phyloP scores from a whole-genome alignment of 2,888 invertebrate species.

The Hipparchia semele region DNA sequence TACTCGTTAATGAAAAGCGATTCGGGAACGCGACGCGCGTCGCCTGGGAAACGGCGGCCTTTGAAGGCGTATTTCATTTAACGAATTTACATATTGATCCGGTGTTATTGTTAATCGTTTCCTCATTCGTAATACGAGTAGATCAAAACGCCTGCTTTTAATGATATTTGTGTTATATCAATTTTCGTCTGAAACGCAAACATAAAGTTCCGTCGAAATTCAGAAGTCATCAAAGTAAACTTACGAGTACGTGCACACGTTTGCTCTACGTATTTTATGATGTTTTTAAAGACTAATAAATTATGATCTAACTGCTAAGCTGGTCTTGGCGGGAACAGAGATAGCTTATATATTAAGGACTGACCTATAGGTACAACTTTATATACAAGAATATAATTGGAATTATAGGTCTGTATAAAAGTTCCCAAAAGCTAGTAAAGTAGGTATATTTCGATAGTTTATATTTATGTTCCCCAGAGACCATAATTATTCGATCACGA shows the following conservation, averaged over 20 bases:
- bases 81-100: constrained; percentile 23
- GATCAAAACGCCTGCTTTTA: constrained; percentile 7
- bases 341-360: too few species aligned
- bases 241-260: neutral
- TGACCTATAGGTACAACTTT: too few species aligned
- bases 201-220: neutral
- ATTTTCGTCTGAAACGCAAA: neutral
- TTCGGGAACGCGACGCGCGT: constrained; percentile 1
- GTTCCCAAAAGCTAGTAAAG: too few species aligned
- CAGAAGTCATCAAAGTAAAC: neutral
- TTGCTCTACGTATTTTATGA: too few species aligned
- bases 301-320: too few species aligned
- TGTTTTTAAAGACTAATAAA: too few species aligned
- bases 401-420: too few species aligned
- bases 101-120: constrained; percentile 15
- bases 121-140: constrained; percentile 7
- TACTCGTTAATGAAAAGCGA: constrained; percentile 13
- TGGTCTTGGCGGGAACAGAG: too few species aligned
- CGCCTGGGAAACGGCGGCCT: constrained; percentile 15
- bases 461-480: neutral
- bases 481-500: constrained; percentile 3
- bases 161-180: constrained; percentile 2
- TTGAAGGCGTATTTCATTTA: constrained; percentile 16
- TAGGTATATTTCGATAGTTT: neutral
- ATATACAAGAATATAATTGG: too few species aligned